Conservation (phyloP, 2,797 vertebrate species). For the Cyclura pinguis region DNA sequence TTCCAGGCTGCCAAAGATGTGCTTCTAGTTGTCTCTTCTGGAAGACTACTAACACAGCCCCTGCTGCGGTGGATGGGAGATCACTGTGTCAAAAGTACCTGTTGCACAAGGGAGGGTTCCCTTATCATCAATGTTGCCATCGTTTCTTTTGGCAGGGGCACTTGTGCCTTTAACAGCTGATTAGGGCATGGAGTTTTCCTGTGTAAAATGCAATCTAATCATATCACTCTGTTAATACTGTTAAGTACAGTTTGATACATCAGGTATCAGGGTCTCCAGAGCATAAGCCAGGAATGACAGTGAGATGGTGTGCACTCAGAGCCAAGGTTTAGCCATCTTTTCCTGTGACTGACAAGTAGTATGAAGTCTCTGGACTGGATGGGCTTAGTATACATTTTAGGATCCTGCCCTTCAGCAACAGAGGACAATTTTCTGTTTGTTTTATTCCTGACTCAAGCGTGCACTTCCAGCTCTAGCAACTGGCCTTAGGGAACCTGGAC, state of each 20-base stretch:
- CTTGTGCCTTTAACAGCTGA: not conserved
- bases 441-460: not conserved
- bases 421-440: not conserved
- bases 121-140: not conserved
- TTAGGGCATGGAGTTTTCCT: not conserved
- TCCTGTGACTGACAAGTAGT: not conserved
- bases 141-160: not conserved
- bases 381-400: not conserved
- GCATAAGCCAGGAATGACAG: not conserved
- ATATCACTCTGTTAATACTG: not conserved
- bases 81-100: not conserved
- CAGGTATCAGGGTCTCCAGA: not conserved
- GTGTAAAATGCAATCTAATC: not conserved
- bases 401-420: not conserved
- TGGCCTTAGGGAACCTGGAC: not conserved
- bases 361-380: not conserved
- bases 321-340: too few species aligned
- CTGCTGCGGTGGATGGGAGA: too few species aligned
- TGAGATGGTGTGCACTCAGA: not conserved
- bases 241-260: not conserved
- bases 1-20: not conserved
- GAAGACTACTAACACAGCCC: not conserved
- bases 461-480: not conserved
- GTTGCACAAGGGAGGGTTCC: not conserved
- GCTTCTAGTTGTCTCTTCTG: not conserved